Evolutionary conservation across 2,797 vertebrate genomes (phyloP).

Genomic region (Pygocentrus nattereri): DNA sequence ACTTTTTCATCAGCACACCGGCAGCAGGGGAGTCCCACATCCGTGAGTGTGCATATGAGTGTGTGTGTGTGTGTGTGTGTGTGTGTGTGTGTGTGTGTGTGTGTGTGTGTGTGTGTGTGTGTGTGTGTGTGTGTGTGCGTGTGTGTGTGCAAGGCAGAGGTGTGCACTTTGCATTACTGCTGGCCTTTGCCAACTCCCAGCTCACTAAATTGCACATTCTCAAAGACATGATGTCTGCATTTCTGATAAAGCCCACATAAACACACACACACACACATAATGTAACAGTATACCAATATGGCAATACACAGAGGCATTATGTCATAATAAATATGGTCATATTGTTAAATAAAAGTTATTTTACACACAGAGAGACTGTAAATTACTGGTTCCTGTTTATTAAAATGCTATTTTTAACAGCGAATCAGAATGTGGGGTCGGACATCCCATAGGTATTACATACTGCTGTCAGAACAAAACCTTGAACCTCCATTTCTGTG

Average conservation of each 20-base stretch:
- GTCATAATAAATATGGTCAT: not conserved
- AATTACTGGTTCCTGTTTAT: too few relatives aligned
- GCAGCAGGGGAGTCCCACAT: constrained; percentile 60
- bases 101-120: constrained; percentile 69
- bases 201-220: constrained; percentile 73
- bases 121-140: constrained; percentile 66
- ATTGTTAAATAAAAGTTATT: too few relatives aligned
- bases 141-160: constrained; percentile 46
- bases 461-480: too few relatives aligned
- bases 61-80: constrained; percentile 58
- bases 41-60: constrained; percentile 70
- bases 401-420: too few relatives aligned
- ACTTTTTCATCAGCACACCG: constrained; percentile 84
- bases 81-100: constrained; percentile 67
- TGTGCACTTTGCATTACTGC: constrained; percentile 62
- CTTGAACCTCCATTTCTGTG: too few relatives aligned
- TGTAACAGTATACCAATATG: not conserved
- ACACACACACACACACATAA: constrained; percentile 1
- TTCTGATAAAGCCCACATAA: constrained; percentile 42
- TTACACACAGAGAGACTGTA: not conserved
- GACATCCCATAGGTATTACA: too few relatives aligned
- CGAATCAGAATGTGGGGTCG: too few relatives aligned
- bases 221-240: constrained; percentile 58
- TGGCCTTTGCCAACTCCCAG: constrained; percentile 75
- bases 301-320: not conserved